Base-by-base conservation (phyloP, 2,113 vertebrate genomes). In the Atlantisia rogersi region DNA sequence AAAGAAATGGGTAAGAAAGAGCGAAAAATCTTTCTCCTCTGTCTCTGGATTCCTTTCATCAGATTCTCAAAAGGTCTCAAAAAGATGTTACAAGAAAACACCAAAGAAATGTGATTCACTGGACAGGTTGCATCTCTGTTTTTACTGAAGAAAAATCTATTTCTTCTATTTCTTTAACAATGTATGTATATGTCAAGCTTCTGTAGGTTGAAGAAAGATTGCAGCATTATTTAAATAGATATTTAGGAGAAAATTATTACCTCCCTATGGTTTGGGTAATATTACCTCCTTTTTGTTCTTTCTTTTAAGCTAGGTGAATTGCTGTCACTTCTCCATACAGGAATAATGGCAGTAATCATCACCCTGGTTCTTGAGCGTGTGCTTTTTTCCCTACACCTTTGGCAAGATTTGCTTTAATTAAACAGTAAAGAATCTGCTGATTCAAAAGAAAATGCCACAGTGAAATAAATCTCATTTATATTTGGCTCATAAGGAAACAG, bases 381-480 rank as follows among this genome's bases (percentile, higher is more conserved):
- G 6, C 82, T 31, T 32, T 95, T 94, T 80, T 40, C 58, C 44
- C 7, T 73, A 46, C 28, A 50, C 32, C 32, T 91, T 69, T 70
- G 63, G 40, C 22, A 82, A 69, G 63, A 37, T 90, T 91, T 74
- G 12, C 24, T 63, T 86, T 88, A 59, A 86, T 70, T 63, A 24
- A 94, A 91, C 84, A 76, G n/a, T 11, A 50, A 70, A 70, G 19
- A 76, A 82, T 75, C 52, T 87, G 63, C 71, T 93, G 82, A 52
- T 82, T 82, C 6, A 3, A 86, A 93, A 90, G 85, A 92, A 94
- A 95, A 89, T 53, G 64, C 53, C 29, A n/a, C 53, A 58, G 44
- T 56, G 78, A 94, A 95, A 85, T 82, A 86, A 94, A 86, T 82
- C 58, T 82, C 40, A 8, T 55, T 91, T 96, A 90, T 96, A 94